phyloP scores from a whole-genome alignment of 2,797 vertebrate species.

The Gephyroberyx darwinii region DNA sequence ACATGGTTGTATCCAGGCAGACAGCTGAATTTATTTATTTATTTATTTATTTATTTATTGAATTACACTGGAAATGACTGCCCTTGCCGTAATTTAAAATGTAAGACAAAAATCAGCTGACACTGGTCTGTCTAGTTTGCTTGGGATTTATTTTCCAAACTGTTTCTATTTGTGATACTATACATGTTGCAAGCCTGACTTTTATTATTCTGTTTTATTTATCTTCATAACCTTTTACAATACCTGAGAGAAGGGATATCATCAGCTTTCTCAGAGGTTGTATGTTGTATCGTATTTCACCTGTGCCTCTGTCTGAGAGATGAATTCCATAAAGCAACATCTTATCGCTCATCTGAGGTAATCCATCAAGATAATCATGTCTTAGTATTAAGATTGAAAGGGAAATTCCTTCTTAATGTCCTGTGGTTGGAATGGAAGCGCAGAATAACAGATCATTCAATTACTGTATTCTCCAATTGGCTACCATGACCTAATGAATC shows the following conservation, averaged over 20 bases:
- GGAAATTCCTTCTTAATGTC: not conserved
- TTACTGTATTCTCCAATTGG: not conserved
- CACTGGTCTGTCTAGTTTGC: not conserved
- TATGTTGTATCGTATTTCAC: not conserved
- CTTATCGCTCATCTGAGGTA: not conserved
- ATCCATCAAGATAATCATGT: not conserved
- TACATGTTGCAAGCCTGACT: not conserved
- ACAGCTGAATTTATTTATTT: not conserved
- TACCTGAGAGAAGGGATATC: not conserved
- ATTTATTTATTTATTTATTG: too few relatives aligned
- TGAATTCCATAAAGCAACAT: conserved; percentile 14
- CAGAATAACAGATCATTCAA: not conserved
- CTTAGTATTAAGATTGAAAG: not conserved
- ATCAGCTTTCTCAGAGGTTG: not conserved
- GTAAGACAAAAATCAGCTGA: not conserved
- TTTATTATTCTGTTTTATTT: not conserved
- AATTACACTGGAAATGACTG: not conserved
- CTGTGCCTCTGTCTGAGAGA: not conserved
- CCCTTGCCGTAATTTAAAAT: not conserved
- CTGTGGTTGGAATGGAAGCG: not conserved
- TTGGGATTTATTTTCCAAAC: not conserved
- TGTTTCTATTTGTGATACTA: not conserved
- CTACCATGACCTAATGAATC: conserved; percentile 10
- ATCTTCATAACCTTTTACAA: not conserved
- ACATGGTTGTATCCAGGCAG: conserved; percentile 13